Conservation (phyloP, 1,140 invertebrate genomes). For the Rhagoletis pomonella region DNA sequence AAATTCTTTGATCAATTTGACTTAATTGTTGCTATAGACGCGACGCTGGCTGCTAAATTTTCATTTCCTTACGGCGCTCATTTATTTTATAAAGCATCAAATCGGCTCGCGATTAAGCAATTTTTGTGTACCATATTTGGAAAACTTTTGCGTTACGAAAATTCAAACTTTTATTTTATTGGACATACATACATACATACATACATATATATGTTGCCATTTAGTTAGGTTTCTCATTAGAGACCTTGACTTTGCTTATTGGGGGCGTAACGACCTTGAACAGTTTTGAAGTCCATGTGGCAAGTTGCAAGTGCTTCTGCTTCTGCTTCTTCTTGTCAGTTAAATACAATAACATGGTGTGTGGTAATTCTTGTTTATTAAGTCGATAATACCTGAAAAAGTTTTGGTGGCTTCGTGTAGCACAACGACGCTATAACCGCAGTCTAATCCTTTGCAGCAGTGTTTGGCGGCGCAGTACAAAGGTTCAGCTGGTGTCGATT, state of each 20-base stretch:
- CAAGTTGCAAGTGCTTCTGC: neutral
- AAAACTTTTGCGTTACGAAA: neutral
- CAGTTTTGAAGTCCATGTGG: neutral
- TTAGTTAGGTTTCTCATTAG: neutral
- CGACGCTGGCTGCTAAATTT: neutral
- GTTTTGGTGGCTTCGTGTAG: conserved; percentile 17
- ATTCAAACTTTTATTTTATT: neutral
- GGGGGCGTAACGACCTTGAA: neutral
- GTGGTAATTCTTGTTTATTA: conserved; percentile 10
- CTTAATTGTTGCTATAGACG: neutral
- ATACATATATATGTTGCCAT: neutral
- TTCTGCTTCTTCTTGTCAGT: neutral
- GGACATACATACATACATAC: too few relatives aligned
- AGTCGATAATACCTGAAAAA: conserved; percentile 20
- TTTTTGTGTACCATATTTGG: neutral
- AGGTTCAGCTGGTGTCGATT: conserved; percentile 6
- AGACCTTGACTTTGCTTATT: neutral
- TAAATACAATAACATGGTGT: neutral
- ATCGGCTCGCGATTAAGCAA: neutral
- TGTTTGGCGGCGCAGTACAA: neutral
- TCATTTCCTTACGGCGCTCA: neutral
- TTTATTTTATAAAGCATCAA: neutral
- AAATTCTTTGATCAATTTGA: conserved; percentile 14
- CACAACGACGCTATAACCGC: too few relatives aligned
- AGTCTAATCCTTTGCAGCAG: neutral